Percentiles rank a stretch among this genome's conserved stretches.
Evolutionary conservation across 2,797 vertebrate species (phyloP).

Genomic region (Remorina albescens): DNA sequence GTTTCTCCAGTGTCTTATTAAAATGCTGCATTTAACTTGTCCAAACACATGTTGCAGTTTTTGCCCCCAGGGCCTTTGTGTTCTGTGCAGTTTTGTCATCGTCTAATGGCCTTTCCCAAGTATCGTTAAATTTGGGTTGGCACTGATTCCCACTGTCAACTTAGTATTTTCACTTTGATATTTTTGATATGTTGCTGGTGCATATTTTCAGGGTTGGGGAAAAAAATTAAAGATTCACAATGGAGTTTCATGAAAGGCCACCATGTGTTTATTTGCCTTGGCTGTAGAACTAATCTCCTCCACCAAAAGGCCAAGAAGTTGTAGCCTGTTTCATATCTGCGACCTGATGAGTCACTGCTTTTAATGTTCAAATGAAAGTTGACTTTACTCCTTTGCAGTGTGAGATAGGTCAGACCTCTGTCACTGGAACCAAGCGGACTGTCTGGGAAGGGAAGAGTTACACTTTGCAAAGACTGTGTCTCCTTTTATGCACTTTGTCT

Average conservation of each 20-base stretch:
- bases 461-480: neutral
- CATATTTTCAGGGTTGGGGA: neutral
- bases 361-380: constrained; percentile 57
- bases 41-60: constrained; percentile 37
- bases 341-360: constrained; percentile 70
- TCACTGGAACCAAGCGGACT: constrained; percentile 33
- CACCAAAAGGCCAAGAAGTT: constrained; percentile 27
- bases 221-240: neutral
- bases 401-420: constrained; percentile 79
- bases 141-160: neutral
- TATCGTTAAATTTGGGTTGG: neutral
- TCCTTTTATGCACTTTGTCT: constrained; percentile 48
- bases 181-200: too few species aligned
- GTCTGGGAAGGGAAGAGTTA: constrained; percentile 40
- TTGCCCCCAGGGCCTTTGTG: constrained; percentile 9
- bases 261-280: constrained; percentile 39
- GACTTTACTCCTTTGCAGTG: constrained; percentile 49
- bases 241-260: neutral
- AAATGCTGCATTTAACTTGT: constrained; percentile 41
- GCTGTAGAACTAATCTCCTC: constrained; percentile 25
- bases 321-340: constrained; percentile 26
- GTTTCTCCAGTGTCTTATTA: constrained; percentile 41
- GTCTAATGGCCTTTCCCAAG: neutral
- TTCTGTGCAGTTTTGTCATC: neutral
- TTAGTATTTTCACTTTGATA: neutral